Conservation (phyloP, 1,140 invertebrate species). For the Seison nebaliae region DNA sequence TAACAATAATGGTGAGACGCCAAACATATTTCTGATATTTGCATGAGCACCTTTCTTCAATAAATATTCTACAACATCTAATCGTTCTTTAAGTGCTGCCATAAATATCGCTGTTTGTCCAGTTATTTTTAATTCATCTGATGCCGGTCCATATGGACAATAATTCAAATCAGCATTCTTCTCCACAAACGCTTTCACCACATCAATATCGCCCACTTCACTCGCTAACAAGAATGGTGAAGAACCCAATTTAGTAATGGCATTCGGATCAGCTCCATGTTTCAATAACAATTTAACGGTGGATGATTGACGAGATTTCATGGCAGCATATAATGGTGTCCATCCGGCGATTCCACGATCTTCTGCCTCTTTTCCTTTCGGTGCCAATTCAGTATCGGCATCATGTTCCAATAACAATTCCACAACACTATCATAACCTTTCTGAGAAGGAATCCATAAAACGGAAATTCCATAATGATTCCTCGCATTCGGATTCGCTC, state of each 20-base stretch:
- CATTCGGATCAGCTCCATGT: slow-evolving; percentile 11
- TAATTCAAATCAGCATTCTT: slow-evolving; percentile 9
- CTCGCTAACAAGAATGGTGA: slow-evolving; percentile 12
- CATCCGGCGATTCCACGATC: slow-evolving; percentile 10
- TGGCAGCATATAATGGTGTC: slow-evolving; percentile 13
- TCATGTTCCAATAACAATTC: slow-evolving; percentile 3
- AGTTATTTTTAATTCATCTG: slow-evolving; percentile 11
- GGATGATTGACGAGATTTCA: slow-evolving; percentile 9
- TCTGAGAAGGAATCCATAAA: slow-evolving; percentile 11
- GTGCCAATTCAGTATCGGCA: slow-evolving; percentile 7
- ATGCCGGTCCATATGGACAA: slow-evolving; percentile 7
- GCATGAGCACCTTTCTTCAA: slow-evolving; percentile 8
- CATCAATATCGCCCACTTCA: slow-evolving; percentile 11
- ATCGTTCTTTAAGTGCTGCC: slow-evolving; percentile 12
- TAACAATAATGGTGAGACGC: slow-evolving; percentile 10
- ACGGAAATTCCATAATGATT: slow-evolving; percentile 11
- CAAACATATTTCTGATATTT: slow-evolving; percentile 10
- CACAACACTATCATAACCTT: slow-evolving; percentile 9
- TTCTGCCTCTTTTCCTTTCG: slow-evolving; percentile 5
- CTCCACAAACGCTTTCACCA: slow-evolving; percentile 12
- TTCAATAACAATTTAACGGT: slow-evolving; percentile 1
- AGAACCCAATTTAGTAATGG: slow-evolving; percentile 11
- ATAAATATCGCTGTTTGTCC: slow-evolving; percentile 12
- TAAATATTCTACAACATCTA: slow-evolving; percentile 11
- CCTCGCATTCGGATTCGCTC: slow-evolving; percentile 9